A percentile compares a stretch with the other conserved stretches of the same genome.
Conservation (phyloP, 2,797 vertebrate species). For the Megaceryle alcyon region DNA sequence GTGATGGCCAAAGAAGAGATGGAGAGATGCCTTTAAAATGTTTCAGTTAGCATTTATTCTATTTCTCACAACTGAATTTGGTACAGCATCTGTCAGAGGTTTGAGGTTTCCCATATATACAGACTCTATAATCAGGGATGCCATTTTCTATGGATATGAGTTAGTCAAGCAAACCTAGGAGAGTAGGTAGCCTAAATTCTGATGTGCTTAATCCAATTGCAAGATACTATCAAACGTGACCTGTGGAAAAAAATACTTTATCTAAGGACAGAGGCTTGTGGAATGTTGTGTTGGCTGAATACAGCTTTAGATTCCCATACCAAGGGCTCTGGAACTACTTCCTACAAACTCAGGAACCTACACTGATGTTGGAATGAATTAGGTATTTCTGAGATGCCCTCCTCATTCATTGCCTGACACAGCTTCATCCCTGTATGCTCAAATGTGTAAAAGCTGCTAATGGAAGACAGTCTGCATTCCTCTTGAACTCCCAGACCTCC, state of each 20-base stretch:
- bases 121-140: neutral
- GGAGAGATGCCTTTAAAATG: neutral
- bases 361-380: neutral
- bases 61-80: neutral
- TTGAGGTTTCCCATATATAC: neutral
- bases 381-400: neutral
- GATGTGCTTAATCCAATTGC: neutral
- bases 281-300: neutral
- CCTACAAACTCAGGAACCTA: neutral
- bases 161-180: neutral
- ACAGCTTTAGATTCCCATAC: neutral
- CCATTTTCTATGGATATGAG: neutral
- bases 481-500: neutral
- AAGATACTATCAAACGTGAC: neutral
- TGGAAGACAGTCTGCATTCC: neutral
- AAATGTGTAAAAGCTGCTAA: fast-evolving
- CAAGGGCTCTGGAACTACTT: neutral
- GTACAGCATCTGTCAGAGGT: neutral
- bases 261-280: neutral
- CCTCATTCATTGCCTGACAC: fast-evolving
- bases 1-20: neutral
- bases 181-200: neutral
- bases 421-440: neutral
- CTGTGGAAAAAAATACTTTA: neutral
- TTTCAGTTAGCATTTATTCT: neutral